These are phyloP conservation scores for Pangasius larnaudii DNA, from an alignment of 2,797 vertebrate genomes.

Conservation along the genomic window DNA sequence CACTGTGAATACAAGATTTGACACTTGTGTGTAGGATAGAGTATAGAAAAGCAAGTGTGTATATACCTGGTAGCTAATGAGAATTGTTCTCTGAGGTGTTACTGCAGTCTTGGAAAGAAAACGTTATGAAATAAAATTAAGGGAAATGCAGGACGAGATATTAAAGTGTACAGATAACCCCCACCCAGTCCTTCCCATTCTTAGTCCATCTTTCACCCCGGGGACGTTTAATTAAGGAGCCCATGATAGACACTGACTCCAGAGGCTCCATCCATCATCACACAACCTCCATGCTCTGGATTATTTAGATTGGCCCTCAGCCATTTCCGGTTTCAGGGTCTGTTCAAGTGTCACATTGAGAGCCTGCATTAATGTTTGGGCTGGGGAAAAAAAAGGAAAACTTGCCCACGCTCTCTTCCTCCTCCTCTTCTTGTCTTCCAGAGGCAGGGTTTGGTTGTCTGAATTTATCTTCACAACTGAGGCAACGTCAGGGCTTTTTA, in stretches of 20 bases:
- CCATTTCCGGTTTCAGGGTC: constrained; percentile 2
- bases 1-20: neutral
- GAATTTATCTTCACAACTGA: constrained; percentile 48
- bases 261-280: constrained; percentile 1
- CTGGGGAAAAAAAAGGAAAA: neutral
- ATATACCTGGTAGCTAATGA: neutral
- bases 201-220: neutral
- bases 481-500: constrained; percentile 47
- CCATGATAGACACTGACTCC: neutral
- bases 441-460: constrained; percentile 47
- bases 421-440: constrained; percentile 17
- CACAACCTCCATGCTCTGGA: neutral
- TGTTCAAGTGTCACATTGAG: neutral
- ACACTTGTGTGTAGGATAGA: neutral
- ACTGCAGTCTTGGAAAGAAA: neutral
- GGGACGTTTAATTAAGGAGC: constrained; percentile 11
- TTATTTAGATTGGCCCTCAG: constrained; percentile 55
- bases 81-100: neutral
- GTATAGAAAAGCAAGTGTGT: neutral
- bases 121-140: neutral
- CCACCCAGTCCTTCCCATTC: neutral
- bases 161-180: neutral
- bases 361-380: neutral
- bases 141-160: neutral
- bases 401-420: neutral